Conservation (phyloP, 2,888 invertebrate genomes). For the Clostera curtula region DNA sequence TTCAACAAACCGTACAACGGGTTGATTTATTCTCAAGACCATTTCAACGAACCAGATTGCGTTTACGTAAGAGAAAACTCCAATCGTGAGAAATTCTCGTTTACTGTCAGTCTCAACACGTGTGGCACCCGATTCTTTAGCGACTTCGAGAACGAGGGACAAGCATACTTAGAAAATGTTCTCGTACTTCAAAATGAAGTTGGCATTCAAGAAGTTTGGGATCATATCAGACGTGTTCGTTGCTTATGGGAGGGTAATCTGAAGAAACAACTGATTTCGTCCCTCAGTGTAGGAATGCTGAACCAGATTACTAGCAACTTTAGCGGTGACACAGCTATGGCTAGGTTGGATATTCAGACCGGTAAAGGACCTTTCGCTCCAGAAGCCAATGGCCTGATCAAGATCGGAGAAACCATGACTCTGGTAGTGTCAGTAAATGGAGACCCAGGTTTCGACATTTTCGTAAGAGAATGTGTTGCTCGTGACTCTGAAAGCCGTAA, state of each 20-base stretch:
- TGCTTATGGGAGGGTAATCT: slow-evolving; percentile 89
- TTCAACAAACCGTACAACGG: slow-evolving; percentile 86
- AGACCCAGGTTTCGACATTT: slow-evolving; percentile 85
- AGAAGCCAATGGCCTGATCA: slow-evolving; percentile 83
- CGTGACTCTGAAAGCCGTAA: slow-evolving; percentile 80
- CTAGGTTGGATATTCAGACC: slow-evolving; percentile 83
- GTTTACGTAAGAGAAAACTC: slow-evolving; percentile 83
- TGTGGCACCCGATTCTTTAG: slow-evolving; percentile 88
- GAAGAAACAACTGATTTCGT: slow-evolving; percentile 83
- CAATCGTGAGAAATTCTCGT: slow-evolving; percentile 79
- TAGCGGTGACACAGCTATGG: slow-evolving; percentile 89
- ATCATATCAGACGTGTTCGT: slow-evolving; percentile 83
- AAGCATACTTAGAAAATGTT: slow-evolving; percentile 86
- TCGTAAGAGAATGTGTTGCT: slow-evolving; percentile 85
- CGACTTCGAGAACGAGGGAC: slow-evolving; percentile 83
- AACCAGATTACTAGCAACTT: slow-evolving; percentile 88
- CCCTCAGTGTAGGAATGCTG: slow-evolving; percentile 85
- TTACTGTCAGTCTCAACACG: slow-evolving; percentile 82
- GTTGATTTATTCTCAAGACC: slow-evolving; percentile 87
- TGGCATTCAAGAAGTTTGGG: slow-evolving; percentile 86
- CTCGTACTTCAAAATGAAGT: slow-evolving; percentile 85
- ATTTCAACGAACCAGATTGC: slow-evolving; percentile 79
- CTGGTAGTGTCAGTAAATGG: slow-evolving; percentile 86
- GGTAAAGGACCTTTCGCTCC: slow-evolving; percentile 86
- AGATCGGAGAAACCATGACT: slow-evolving; percentile 88